Base-by-base conservation (phyloP, 53 echinoderm and acorn worm species). In the Pentamera pediparva region DNA sequence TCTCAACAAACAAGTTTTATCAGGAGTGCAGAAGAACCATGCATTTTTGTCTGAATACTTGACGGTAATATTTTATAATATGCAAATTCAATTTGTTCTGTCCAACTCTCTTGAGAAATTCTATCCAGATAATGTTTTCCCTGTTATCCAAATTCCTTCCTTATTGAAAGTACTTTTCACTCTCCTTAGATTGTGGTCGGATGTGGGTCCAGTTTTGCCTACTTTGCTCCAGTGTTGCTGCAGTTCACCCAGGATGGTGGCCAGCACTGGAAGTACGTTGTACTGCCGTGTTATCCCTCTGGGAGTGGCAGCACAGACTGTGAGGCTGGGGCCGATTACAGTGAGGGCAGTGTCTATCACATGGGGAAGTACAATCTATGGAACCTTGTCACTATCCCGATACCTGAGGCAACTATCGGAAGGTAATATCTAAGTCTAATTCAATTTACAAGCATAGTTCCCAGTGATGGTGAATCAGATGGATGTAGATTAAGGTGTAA, bases 331-430 rank as follows among this genome's bases (percentile, higher is more conserved):
- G 72, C 41, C 15, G 75, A 73, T 22, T 81, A 85, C n/a, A 35
- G 63, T 11, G 83, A 85, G 47, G 96, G 90, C 69, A 95, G 90
- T 69, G 59, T 95, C 45, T 95, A 95, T 76, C 96, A 95, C 82
- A 79, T 91, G 81, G 96, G 96, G 2, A 83, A 82, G 74, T 95
- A 87, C 75, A 64, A 37, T 37, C 87, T 24, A 39, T 67, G 67
- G 67, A 72, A 65, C 19, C 75, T 85, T 29, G 75, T 85, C 33
- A 75, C 86, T 0, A 75, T 89, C 40, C 82, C 63, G 17, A 58
- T 85, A 6, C 85, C 84, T 26, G 56, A 85, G 2, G 39, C 78
- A 29, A 32, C 86, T 12, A 51, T 60, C 34, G 65, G 78, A 40
- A 82, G 82, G 89, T 82, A 75, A 64, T 81, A 61, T n/a, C n/a